Conservation (phyloP, 2,888 invertebrate genomes). For the Ditula angustiorana region DNA sequence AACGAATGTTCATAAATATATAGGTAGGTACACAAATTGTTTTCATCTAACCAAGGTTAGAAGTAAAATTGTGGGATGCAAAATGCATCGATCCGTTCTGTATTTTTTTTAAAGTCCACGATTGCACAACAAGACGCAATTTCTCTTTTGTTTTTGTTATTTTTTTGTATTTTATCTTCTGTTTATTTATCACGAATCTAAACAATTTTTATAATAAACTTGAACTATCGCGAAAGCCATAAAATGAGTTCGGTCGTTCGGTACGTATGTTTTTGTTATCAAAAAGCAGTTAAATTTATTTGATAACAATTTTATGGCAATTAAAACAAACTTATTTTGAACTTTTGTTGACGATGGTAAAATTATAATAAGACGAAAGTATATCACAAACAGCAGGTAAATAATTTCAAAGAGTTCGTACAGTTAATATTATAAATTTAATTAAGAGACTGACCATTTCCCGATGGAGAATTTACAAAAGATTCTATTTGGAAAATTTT, state of each 20-base stretch:
- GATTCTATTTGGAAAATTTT: too few species aligned
- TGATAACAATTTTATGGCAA: constrained; percentile 18
- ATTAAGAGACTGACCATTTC: too few species aligned
- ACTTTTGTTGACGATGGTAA: background rate
- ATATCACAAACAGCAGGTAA: too few species aligned
- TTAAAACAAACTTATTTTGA: constrained; percentile 13
- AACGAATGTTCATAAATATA: too few species aligned
- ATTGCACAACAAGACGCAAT: background rate
- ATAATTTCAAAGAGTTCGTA: too few species aligned
- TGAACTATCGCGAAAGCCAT: constrained; percentile 18
- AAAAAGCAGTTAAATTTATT: constrained; percentile 14
- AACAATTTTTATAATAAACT: background rate
- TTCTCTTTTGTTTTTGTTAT: background rate
- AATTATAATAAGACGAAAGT: background rate
- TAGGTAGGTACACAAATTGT: too few species aligned
- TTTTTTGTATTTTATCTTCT: background rate
- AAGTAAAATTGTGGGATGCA: too few species aligned
- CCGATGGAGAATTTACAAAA: too few species aligned
- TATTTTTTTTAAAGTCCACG: background rate
- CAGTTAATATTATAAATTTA: too few species aligned
- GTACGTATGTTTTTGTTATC: background rate
- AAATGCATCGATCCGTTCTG: too few species aligned
- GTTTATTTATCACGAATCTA: background rate
- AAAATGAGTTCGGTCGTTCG: background rate
- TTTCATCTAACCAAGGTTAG: too few species aligned